Evolutionary conservation across 2,113 vertebrate species (phyloP).

Genomic region (Ctenomys sociabilis): DNA sequence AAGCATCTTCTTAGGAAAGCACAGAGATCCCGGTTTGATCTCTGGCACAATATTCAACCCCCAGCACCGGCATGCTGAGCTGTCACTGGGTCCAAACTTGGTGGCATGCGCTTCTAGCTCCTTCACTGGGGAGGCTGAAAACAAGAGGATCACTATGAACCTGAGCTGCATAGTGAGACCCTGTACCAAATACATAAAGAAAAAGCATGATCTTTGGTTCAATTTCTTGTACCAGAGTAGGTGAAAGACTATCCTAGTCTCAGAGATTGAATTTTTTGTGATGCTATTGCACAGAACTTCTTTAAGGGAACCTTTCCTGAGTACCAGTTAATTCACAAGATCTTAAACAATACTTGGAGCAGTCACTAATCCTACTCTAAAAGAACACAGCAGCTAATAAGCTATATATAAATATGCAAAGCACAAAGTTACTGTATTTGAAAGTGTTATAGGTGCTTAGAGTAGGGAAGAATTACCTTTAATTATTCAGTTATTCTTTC

Average conservation of each 20-base stretch:
- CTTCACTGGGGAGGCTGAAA: no score
- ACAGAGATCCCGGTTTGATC: no score
- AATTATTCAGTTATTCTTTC: conserved; percentile 43
- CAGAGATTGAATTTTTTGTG: background rate
- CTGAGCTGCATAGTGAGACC: no score
- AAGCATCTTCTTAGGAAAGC: no score
- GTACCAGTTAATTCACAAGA: background rate
- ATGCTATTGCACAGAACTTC: background rate
- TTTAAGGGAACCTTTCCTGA: background rate
- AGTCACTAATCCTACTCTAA: background rate
- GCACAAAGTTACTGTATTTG: conserved; percentile 5
- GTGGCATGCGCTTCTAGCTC: no score
- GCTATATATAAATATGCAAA: background rate
- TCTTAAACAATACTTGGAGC: background rate
- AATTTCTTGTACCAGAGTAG: background rate
- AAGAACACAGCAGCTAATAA: background rate
- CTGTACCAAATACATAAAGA: no score
- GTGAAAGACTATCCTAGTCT: background rate
- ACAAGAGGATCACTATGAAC: no score
- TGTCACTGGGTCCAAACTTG: no score
- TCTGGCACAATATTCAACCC: no score
- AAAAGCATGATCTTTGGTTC: background rate
- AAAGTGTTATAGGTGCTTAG: conserved; percentile 23
- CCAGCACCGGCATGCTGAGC: no score
- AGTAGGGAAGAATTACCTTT: background rate